phyloP scores from a whole-genome alignment of 2,888 invertebrate species.

The Habrosyne pyritoides region DNA sequence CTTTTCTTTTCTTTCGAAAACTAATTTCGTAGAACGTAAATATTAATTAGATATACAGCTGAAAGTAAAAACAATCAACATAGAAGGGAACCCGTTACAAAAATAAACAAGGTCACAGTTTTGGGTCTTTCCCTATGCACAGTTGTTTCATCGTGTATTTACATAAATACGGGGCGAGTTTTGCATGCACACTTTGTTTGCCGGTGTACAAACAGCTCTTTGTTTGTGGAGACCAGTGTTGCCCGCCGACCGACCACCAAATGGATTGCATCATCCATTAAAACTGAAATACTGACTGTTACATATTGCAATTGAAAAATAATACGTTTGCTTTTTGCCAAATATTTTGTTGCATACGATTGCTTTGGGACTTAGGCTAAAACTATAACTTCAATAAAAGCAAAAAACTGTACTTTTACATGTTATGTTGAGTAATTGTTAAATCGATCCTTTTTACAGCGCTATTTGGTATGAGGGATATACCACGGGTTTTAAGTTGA shows the following conservation, averaged over 20 bases:
- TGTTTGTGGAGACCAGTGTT: constrained; percentile 51
- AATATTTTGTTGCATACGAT: background rate
- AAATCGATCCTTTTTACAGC: too few species aligned
- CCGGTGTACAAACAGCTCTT: constrained; percentile 58
- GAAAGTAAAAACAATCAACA: constrained; percentile 55
- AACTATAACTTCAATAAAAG: too few species aligned
- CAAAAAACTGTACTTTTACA: too few species aligned
- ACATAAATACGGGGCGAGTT: constrained; percentile 66
- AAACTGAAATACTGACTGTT: constrained; percentile 37
- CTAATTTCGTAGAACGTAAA: background rate
- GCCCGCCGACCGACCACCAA: constrained; percentile 44
- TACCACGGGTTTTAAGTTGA: too few species aligned
- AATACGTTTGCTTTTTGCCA: background rate
- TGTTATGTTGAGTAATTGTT: too few species aligned
- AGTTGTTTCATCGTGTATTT: constrained; percentile 70
- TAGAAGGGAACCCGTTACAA: constrained; percentile 58
- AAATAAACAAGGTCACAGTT: constrained; percentile 64
- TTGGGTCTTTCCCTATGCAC: constrained; percentile 58
- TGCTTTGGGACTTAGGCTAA: too few species aligned
- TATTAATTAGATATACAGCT: constrained; percentile 1
- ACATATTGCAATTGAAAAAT: constrained; percentile 12
- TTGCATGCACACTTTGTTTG: constrained; percentile 68
- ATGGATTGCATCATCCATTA: constrained; percentile 62
- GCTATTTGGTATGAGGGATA: too few species aligned
- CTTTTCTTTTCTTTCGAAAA: background rate